Evolutionary conservation across 2,113 vertebrate species (phyloP), one percentile per base, ranked within the genome.

Genomic region (Blennius ocellaris): DNA sequence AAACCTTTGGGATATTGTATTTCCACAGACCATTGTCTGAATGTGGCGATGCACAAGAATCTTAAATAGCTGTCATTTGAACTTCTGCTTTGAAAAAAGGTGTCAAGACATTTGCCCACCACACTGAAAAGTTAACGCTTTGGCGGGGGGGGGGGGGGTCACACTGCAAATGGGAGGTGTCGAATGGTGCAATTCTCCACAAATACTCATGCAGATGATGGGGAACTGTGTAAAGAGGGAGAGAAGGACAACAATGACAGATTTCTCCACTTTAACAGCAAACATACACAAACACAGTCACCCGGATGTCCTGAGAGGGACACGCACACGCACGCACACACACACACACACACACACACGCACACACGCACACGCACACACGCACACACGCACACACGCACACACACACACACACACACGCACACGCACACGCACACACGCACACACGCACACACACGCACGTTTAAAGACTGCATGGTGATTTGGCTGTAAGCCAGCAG

Each of bases 401-500:
- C 8, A 54, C 30, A 60, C 15, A 59, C 40, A 82, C 53, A 76
- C 77, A 45, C 57, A 59, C 39, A 48, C 14, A 60, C 8, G 50
- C 30, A 60, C 15, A 59, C 40, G 80, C 53, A 76, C 77, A 45
- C 57, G 12, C n/a, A 77, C 30, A 61, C 30, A 72, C 47, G 45
- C 39, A 47, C 63, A 59, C 39, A 48, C 14, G 55, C 8, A 54
- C 30, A 60, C 15, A 59, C 40, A 82, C 53, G 73, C 77, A 45
- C 57, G 12, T 81, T 66, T 60, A 59, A 73, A 82, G 21, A 69
- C 70, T 76, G 69, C 70, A 79, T 60, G 61, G 67, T 62, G 53
- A 87, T 70, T 74, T 82, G 82, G 73, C 69, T 55, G 41, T 51
- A 70, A 73, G 66, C 84, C 82, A 91, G 56, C 3, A 30, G 47